Evolutionary conservation across 2,113 vertebrate species (phyloP).

Genomic region (Pelecanus crispus): DNA sequence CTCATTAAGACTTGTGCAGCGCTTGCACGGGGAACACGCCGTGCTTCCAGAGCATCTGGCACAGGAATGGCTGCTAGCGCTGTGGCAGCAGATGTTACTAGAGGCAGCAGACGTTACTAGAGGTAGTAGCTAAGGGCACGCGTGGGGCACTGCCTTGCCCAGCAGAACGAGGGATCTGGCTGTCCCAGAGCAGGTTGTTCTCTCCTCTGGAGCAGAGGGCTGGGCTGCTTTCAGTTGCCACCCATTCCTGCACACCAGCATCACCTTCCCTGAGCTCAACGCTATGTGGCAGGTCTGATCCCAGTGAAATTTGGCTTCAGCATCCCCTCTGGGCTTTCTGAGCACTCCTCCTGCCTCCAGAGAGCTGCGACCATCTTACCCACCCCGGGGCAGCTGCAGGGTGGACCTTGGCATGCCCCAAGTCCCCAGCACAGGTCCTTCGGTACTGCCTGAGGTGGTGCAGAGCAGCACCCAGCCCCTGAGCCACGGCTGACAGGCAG

Average conservation of each 20-base stretch:
- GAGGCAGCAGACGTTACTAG: not conserved
- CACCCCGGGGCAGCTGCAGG: not conserved
- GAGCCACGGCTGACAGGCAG: not conserved
- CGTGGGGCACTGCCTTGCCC: not conserved
- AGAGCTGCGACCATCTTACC: not conserved
- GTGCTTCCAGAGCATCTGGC: not conserved
- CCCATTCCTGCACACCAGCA: not conserved
- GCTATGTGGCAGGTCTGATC: accelerated
- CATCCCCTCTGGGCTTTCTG: not conserved
- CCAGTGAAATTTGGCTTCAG: not conserved
- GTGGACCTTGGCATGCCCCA: accelerated
- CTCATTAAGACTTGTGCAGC: not conserved
- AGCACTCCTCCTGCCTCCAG: not conserved
- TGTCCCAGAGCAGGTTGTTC: not conserved
- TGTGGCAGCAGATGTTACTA: not conserved
- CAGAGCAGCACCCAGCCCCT: not conserved
- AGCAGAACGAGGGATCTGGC: accelerated
- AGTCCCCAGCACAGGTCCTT: not conserved
- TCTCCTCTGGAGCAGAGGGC: not conserved
- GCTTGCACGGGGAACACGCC: accelerated
- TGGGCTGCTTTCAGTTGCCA: not conserved
- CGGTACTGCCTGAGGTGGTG: accelerated
- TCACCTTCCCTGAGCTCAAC: not conserved
- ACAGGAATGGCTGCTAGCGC: not conserved
- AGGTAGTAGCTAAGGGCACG: not conserved